Base-by-base conservation (phyloP, 2,797 vertebrate genomes). In the Silurus lanzhouensis region DNA sequence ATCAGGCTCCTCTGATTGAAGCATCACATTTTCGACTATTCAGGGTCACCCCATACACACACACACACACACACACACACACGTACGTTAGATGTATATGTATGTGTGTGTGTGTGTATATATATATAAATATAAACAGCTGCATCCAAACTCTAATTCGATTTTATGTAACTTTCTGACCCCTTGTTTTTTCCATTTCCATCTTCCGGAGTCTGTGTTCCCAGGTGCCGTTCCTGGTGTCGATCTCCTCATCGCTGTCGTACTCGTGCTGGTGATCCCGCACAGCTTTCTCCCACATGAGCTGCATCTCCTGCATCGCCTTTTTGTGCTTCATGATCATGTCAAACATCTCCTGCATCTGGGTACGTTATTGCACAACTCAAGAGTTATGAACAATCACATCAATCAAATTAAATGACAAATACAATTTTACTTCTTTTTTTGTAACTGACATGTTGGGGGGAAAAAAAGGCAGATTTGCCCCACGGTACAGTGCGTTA, bases 261-360 rank as follows among this genome's bases (percentile, higher is more conserved):
- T 99, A 99, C 88, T 97, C 97, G 0, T 99, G 97, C 87, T 98
- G 96, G 91, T 99, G 97, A n/a, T 98, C 96, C 88, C 95, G 94
- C 3, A 99, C 91, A 0, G 98, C 97, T 84, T 95, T 97, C 77
- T 99, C 98, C 98, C 98, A 99, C 95, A 99, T 95, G 84, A 95
- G 87, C 92, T 99, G 98, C 97, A 99, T 97, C 83, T 99, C 98
- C 90, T 98, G 98, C 97, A 99, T 98, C 0, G 97, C 96, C 0
- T 94, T 95, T 91, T 99, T 99, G 93, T 99, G 98, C 91, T 97
- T 97, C 97, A 99, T 98, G 89, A 99, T 99, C 96, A 99, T 95
- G 58, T 98, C 97, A 0, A 97, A 99, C 97, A 99, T 98, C 92
- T 99, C 98, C 92, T 99, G 98, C 98, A 99, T 99, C 98, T 99